Evolutionary conservation across 2,888 invertebrate species (phyloP).

Genomic region (Poecilobothrus nobilitatus): DNA sequence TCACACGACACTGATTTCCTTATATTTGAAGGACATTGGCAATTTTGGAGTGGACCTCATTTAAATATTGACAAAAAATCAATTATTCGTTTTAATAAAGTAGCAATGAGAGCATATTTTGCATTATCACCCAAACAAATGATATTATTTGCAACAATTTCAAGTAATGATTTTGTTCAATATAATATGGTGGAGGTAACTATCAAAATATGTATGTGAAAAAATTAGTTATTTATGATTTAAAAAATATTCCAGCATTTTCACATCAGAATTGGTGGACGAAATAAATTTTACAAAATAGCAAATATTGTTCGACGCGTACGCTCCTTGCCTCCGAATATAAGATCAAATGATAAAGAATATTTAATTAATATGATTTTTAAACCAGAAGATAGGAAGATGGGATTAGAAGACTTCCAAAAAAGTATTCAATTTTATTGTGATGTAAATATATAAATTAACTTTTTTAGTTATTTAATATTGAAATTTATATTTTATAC

Average conservation of each 20-base stretch:
- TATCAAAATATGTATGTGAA: not conserved
- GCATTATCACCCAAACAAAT: slow-evolving; percentile 16
- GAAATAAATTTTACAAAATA: slow-evolving; percentile 9
- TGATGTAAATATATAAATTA: not conserved
- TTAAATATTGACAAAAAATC: slow-evolving; percentile 10
- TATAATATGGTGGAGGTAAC: slow-evolving; percentile 17
- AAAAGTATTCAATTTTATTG: slow-evolving; percentile 12
- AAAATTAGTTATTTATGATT: not conserved
- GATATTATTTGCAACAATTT: slow-evolving; percentile 18
- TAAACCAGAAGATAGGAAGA: not conserved
- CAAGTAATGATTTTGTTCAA: slow-evolving; percentile 18
- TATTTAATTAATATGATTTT: not conserved
- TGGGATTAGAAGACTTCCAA: slow-evolving; percentile 6
- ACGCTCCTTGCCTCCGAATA: slow-evolving; percentile 6
- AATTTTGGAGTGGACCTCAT: slow-evolving; percentile 15
- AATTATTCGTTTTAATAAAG: slow-evolving; percentile 16
- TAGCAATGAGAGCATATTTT: slow-evolving; percentile 13
- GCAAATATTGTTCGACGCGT: slow-evolving; percentile 9
- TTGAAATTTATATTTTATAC: not conserved
- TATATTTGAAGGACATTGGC: slow-evolving; percentile 20
- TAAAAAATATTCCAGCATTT: not conserved
- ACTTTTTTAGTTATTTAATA: not conserved
- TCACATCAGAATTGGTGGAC: not conserved
- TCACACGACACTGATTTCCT: slow-evolving; percentile 21
- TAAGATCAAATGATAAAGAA: not conserved